Evolutionary conservation across 2,888 invertebrate species (phyloP).

Genomic region (Agrotis segetum): DNA sequence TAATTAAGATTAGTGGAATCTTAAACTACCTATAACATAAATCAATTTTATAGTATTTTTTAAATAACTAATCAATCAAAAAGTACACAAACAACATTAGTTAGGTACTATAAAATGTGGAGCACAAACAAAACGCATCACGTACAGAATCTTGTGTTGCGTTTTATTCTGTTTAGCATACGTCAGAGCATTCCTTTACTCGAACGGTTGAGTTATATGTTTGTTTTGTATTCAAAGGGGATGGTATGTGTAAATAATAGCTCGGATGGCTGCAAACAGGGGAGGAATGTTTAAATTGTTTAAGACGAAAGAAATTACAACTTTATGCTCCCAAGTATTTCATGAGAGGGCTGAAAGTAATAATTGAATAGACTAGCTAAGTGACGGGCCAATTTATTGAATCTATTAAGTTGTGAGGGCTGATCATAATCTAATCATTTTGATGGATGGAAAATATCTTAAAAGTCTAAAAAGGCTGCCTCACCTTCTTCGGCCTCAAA

Average conservation of each 20-base stretch:
- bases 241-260: constrained; percentile 44
- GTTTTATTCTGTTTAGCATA: constrained; percentile 50
- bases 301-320: not conserved
- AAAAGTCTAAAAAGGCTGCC: not conserved
- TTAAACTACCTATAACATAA: too few species aligned
- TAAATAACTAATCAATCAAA: not conserved
- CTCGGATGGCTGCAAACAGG: constrained; percentile 9
- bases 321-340: not conserved
- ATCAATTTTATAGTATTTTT: too few species aligned
- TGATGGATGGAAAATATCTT: not conserved
- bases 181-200: constrained; percentile 36
- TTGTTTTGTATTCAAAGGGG: constrained; percentile 52
- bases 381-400: constrained; percentile 10
- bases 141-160: constrained; percentile 18
- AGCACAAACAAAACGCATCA: constrained; percentile 23
- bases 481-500: not conserved
- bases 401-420: constrained; percentile 5
- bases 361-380: constrained; percentile 7
- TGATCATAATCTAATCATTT: not conserved
- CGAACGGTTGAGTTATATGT: constrained; percentile 37
- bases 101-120: not conserved
- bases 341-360: not conserved
- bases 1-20: too few species aligned
- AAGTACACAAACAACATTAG: not conserved
- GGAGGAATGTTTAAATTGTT: not conserved